Evolutionary conservation across 2,888 invertebrate genomes (phyloP).

Genomic region (Schizotus pectinicornis): DNA sequence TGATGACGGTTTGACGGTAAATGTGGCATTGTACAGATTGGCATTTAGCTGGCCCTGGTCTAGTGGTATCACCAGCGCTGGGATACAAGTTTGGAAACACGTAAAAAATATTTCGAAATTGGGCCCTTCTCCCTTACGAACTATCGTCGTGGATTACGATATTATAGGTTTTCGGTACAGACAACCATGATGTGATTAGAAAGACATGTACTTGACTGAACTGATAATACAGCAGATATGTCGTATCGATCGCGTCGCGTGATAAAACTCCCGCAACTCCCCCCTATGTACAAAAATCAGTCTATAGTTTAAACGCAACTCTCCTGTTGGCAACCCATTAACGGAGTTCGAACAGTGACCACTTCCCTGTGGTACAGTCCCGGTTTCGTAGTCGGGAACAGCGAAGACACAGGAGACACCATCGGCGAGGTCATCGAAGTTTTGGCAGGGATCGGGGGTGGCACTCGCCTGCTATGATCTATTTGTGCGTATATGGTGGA

Average conservation of each 20-base stretch:
- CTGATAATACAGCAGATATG: conserved; percentile 18
- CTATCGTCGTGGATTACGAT: conserved; percentile 17
- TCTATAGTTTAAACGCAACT: conserved; percentile 68
- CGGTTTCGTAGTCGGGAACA: conserved; percentile 52
- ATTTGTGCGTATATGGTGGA: conserved; percentile 78
- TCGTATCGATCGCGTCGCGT: conserved; percentile 12
- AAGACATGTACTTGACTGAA: conserved; percentile 22
- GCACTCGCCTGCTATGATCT: conserved; percentile 68
- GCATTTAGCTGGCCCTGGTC: too few relatives aligned
- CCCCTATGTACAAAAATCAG: conserved; percentile 31
- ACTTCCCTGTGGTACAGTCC: conserved; percentile 67
- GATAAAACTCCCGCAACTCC: conserved; percentile 6
- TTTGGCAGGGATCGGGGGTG: conserved; percentile 46
- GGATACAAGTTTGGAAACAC: too few relatives aligned
- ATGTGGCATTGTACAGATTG: too few relatives aligned
- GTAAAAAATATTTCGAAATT: not conserved
- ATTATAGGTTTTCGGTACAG: conserved; percentile 22
- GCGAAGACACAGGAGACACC: conserved; percentile 57
- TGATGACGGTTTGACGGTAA: too few relatives aligned
- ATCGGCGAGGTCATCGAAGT: conserved; percentile 58
- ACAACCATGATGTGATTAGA: conserved; percentile 26
- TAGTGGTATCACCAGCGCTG: too few relatives aligned
- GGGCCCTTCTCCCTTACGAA: conserved; percentile 20
- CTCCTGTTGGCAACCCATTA: conserved; percentile 72
- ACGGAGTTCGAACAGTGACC: conserved; percentile 73